phyloP scores from a whole-genome alignment of 2,797 vertebrate genomes.

The Mormyrops boulengeri region DNA sequence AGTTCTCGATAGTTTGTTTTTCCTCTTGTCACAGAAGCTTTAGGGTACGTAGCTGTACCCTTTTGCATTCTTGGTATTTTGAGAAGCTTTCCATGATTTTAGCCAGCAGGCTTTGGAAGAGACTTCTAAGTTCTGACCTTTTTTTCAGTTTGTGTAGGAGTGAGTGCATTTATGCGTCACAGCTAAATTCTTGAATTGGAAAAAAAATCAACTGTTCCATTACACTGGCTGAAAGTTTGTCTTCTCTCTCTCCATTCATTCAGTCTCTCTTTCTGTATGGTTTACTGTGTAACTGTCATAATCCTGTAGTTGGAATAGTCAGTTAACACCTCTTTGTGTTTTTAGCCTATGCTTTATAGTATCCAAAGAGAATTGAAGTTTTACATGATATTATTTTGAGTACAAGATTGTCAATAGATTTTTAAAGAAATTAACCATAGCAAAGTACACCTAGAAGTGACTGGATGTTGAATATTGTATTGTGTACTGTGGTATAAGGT shows the following conservation, averaged over 20 bases:
- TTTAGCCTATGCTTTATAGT: background rate
- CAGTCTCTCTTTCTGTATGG: background rate
- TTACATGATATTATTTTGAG: background rate
- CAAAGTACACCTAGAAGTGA: background rate
- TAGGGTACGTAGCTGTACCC: background rate
- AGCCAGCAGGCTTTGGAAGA: background rate
- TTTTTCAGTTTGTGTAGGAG: background rate
- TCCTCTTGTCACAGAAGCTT: background rate
- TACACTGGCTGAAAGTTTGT: background rate
- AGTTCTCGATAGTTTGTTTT: background rate
- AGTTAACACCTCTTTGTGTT: background rate
- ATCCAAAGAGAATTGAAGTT: background rate
- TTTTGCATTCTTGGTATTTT: background rate
- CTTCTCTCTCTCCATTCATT: background rate
- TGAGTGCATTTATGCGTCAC: background rate
- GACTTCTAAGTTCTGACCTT: background rate
- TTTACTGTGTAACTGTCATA: background rate
- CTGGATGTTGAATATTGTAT: background rate
- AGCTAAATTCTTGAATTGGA: background rate
- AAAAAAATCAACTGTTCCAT: background rate
- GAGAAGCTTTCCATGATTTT: background rate
- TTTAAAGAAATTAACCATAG: background rate
- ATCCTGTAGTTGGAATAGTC: background rate
- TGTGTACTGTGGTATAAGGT: background rate
- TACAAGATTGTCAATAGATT: background rate